Conservation (phyloP, 2,797 vertebrate genomes). For the Anabas testudineus region DNA sequence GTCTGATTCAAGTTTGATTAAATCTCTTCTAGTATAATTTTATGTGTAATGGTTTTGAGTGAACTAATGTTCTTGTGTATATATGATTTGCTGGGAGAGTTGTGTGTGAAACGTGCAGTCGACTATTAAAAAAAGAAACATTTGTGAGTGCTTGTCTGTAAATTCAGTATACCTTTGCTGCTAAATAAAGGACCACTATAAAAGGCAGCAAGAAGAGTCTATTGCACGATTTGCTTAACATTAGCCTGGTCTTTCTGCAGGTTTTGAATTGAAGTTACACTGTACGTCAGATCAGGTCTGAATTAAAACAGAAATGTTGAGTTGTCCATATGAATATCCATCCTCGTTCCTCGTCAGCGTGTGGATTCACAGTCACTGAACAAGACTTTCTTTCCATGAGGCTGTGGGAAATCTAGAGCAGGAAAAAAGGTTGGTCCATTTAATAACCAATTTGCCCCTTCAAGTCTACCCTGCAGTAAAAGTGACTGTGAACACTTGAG, state of each 20-base stretch:
- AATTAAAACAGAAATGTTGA: slow-evolving; percentile 14
- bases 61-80: too few relatives aligned
- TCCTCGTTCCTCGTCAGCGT: neutral
- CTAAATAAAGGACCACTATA: too few relatives aligned
- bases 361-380: slow-evolving; percentile 27
- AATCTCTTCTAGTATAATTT: too few relatives aligned
- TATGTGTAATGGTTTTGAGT: too few relatives aligned
- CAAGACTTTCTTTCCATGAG: slow-evolving; percentile 24
- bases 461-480: slow-evolving; percentile 67
- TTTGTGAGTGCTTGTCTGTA: too few relatives aligned
- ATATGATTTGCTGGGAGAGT: too few relatives aligned
- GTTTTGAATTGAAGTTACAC: slow-evolving; percentile 1
- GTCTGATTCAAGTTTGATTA: too few relatives aligned
- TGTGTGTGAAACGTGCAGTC: too few relatives aligned
- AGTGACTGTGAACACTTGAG: slow-evolving; percentile 56
- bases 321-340: neutral
- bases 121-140: too few relatives aligned
- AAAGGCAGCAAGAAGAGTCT: neutral
- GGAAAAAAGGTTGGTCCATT: slow-evolving; percentile 57
- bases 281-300: neutral
- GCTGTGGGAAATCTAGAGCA: slow-evolving; percentile 43
- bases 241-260: slow-evolving; percentile 8
- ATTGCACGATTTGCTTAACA: neutral
- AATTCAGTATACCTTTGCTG: too few relatives aligned
- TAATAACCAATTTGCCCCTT: slow-evolving; percentile 65